Evolutionary conservation across 2,113 vertebrate genomes (phyloP), one percentile per base, ranked within the genome.

Genomic region (Oplegnathus fasciatus): DNA sequence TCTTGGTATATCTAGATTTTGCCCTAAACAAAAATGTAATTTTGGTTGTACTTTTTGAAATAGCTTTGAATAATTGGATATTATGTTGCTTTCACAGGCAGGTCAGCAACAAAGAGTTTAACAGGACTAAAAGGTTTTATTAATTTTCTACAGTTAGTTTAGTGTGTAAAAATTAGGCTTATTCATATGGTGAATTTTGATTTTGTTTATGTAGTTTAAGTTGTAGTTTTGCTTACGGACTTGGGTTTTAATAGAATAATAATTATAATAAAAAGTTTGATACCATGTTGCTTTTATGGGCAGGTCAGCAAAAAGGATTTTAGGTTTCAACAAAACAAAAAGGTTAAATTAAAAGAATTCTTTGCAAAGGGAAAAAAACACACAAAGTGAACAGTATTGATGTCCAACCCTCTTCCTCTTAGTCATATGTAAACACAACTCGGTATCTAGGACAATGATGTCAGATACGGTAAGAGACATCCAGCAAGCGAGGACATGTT

Each of bases 401-500:
- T 78, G 71, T 65, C 55, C 78, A 67, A 50, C 66, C 55, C 54
- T 60, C 76, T 86, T 82, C 73, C 73, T 86, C 61, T 86, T 80
- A 84, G 78, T 90, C 88, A 82, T 77, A 76, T 26, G 70, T 86
- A 93, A 94, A 93, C 88, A 91, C 77, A 73, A 1, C 40, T 78
- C 14, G 4, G 88, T 84, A 85, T 84, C 84, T 73, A 84, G 85
- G 90, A 85, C 82, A 75, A 14, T 92, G 90, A 94, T 89, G 93
- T 91, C 84, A 93, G 85, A 81, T 86, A 84, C 87, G 75, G 90
- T 88, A 85, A 88, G 73, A 90, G 82, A 91, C 71, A 46, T 34
- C 37, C 74, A 80, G 91, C 94, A 88, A 88, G 94, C 57, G 42
- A 88, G 67, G 86, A 92, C 94, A 93, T 76, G 92, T 94, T 86